phyloP scores from a whole-genome alignment of 2,113 vertebrate genomes.

The Ammodytes dubius region DNA sequence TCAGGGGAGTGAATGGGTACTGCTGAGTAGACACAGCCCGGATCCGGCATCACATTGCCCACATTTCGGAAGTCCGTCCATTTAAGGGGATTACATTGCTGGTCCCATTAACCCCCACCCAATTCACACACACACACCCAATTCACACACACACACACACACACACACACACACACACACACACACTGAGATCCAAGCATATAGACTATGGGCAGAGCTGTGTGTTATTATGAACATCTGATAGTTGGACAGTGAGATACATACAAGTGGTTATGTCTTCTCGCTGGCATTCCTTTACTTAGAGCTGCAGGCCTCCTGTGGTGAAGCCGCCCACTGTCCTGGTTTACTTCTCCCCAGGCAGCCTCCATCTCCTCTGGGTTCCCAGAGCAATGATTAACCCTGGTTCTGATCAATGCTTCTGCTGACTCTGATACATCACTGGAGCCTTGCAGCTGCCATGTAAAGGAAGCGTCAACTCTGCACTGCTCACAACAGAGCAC shows the following conservation, averaged over 20 bases:
- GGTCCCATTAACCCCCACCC: conserved; percentile 32
- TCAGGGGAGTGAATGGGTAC: conserved; percentile 80
- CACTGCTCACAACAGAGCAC: conserved; percentile 75
- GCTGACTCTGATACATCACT: conserved; percentile 87
- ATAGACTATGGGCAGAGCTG: neutral
- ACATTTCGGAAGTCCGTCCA: conserved; percentile 76
- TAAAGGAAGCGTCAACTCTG: conserved; percentile 86
- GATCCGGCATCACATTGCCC: conserved; percentile 78
- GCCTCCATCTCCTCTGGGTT: conserved; percentile 75
- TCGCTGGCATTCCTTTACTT: conserved; percentile 64
- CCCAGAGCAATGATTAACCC: conserved; percentile 87
- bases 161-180: neutral
- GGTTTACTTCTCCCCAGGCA: conserved; percentile 73
- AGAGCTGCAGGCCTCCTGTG: conserved; percentile 58
- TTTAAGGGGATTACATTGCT: conserved; percentile 72
- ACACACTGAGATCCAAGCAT: neutral
- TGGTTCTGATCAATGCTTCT: conserved; percentile 85
- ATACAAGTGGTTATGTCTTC: conserved; percentile 27
- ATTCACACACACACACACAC: too few relatives aligned
- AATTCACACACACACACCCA: neutral
- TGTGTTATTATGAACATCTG: conserved; percentile 1
- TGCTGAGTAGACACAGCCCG: conserved; percentile 83
- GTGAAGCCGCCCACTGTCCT: conserved; percentile 72
- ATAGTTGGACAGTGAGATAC: conserved; percentile 30
- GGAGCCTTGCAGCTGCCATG: conserved; percentile 85